Conservation (phyloP, 2,888 invertebrate species). For the Rhogogaster chlorosoma region DNA sequence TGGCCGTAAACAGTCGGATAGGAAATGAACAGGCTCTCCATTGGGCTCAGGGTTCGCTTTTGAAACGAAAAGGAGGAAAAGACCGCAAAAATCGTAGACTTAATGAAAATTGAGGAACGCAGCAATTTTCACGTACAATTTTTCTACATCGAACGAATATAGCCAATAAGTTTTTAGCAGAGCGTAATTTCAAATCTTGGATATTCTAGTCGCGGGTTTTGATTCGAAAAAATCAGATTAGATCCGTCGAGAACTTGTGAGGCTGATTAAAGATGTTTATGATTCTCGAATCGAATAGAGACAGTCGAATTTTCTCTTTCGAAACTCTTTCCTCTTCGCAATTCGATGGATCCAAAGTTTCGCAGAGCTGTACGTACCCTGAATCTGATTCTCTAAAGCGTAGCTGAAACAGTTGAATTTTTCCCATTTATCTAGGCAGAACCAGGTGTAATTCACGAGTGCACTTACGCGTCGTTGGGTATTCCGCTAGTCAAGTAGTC, state of each 20-base stretch:
- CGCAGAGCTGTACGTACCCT: background rate
- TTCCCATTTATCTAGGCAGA: background rate
- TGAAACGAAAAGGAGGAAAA: background rate
- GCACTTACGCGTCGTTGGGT: constrained; percentile 10
- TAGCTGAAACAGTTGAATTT: constrained; percentile 1
- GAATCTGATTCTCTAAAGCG: background rate
- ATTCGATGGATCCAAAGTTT: background rate
- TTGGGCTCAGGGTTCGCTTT: background rate
- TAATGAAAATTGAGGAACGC: too few relatives aligned
- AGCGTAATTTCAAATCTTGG: background rate
- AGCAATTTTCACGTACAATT: too few relatives aligned
- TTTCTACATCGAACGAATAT: too few relatives aligned
- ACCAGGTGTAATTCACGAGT: background rate
- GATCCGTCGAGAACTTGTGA: background rate
- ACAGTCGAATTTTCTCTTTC: background rate
- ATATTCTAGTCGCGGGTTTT: background rate
- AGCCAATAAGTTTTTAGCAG: too few relatives aligned
- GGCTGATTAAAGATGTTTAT: background rate
- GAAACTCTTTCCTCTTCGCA: background rate
- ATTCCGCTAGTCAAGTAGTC: background rate
- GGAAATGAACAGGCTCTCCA: background rate
- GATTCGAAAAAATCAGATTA: background rate
- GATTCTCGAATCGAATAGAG: background rate
- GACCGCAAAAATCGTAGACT: background rate
- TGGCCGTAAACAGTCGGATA: background rate